phyloP scores from a whole-genome alignment of 2,797 vertebrate genomes.

The Poecilia picta region DNA sequence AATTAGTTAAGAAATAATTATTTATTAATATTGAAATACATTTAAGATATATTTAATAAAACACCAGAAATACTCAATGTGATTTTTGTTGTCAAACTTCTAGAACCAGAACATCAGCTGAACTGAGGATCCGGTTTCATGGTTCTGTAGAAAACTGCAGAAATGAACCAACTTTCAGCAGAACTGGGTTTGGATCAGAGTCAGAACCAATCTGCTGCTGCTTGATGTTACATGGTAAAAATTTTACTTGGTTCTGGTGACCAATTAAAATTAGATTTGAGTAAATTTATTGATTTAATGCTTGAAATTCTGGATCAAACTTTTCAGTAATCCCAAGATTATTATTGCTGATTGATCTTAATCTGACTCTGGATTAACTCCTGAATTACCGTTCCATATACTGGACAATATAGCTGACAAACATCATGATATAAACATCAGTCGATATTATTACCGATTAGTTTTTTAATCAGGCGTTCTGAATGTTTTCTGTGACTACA shows the following conservation, averaged over 20 bases:
- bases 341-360: neutral
- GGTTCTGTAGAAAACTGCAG: no score
- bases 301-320: neutral
- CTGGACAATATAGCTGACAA: neutral
- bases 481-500: neutral
- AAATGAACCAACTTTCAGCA: no score
- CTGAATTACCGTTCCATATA: neutral
- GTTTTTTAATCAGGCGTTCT: neutral
- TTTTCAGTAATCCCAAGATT: neutral
- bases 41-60: neutral
- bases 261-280: neutral
- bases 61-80: neutral
- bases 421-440: neutral
- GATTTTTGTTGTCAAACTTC: neutral
- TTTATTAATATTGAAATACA: neutral
- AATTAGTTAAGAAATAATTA: neutral
- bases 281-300: neutral
- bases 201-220: neutral
- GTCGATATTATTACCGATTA: no score
- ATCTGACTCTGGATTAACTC: neutral
- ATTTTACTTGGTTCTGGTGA: neutral
- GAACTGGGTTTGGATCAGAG: no score
- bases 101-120: neutral
- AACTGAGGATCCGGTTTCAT: no score
- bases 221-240: no score